Evolutionary conservation across 2,113 vertebrate genomes (phyloP), one percentile per base, ranked within the genome.

Genomic region (Numenius arquata): DNA sequence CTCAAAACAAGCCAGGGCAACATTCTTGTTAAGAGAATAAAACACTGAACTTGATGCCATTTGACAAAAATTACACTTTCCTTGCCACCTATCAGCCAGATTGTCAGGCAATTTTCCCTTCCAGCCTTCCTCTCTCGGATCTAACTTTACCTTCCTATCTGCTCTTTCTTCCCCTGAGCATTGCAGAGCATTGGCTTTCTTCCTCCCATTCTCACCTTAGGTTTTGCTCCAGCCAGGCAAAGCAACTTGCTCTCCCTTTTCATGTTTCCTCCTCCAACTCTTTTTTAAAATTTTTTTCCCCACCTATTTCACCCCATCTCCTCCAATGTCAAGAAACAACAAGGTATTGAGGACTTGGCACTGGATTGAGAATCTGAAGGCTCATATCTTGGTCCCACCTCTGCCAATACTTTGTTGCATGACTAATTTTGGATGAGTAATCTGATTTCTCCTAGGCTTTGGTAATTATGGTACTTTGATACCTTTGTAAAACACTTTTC

Each of bases 51-150:
- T 80, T 89, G 27, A 78, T 63, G 20, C 40, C 23, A 23, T 41
- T 82, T 87, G 70, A 85, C 59, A 78, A 89, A 93, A 87, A 76
- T 41, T 17, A 85, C 5, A 36, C 26, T 95, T 93, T 74, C 15
- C 14, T 84, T 84, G 38, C 26, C 26, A 43, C 29, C 17, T 74
- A 5, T 62, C 38, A 50, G 55, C 50, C 65, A 78, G 38, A 77
- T 18, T 79, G 19, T 45, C 70, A 76, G 13, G 5, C 18, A 89
- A 17, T 80, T 95, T 77, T 87, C 47, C n/a, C 22, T 32, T 77
- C 20, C 55, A 89, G 40, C 11, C 29, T 70, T 76, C 76, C 50
- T 61, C 6, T 20, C 13, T 67, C 0, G 0, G 9, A 50, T 61
- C 16, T 63, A 75, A 61, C 30, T 74, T 70, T 11, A 59, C 36